Evolutionary conservation across 64 coral and sea anemone genomes (phyloP), one percentile per base, ranked within the genome.

Genomic region (Montipora capricornis): DNA sequence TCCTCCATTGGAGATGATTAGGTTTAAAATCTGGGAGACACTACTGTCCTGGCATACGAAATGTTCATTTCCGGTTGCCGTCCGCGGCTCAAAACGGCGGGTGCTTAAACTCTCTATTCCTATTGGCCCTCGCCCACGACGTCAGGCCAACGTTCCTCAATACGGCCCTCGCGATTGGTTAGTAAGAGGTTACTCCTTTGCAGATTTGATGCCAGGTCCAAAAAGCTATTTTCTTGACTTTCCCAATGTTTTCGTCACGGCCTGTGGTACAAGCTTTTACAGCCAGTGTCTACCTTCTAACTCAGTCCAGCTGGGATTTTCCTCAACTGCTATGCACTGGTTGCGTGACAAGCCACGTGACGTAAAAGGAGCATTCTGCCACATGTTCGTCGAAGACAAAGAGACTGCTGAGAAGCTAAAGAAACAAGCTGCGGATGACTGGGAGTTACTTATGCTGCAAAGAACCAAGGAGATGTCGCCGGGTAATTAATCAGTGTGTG

Each of bases 231-330:
- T 90, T 11, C 47, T 69, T 26, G 80, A 95, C 51, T 95, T 95
- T n/a, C 20, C 50, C 5, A 91, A 95, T 8, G 81, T 95, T 19
- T 95, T 95, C 62, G 81, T 80, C 49, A 86, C 87, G 13, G 66
- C 94, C 6, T 91, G 88, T 75, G 94, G 94, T n/a, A 95, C 89
- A 17, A 95, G 74, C 77, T 95, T 95, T 82, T 95, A 74, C 74
- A 86, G 76, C 26, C 89, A 91, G 29, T 91, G 93, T 68, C 67
- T 90, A 26, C 93, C 93, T 13, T 49, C 46, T 14, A 17, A 51
- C 20, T 90, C 74, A 13, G 47, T 95, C 1, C 61, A 67, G 68
- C 76, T 95, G 47, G 73, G 70, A 20, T 95, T 90, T 29, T 95
- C 88, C 12, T 71, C 93, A 44, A 95, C 88, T 0, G 71, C 84